These are phyloP conservation scores for Luscinia luscinia DNA, from an alignment of 2,797 vertebrate genomes.

Conservation along the genomic window DNA sequence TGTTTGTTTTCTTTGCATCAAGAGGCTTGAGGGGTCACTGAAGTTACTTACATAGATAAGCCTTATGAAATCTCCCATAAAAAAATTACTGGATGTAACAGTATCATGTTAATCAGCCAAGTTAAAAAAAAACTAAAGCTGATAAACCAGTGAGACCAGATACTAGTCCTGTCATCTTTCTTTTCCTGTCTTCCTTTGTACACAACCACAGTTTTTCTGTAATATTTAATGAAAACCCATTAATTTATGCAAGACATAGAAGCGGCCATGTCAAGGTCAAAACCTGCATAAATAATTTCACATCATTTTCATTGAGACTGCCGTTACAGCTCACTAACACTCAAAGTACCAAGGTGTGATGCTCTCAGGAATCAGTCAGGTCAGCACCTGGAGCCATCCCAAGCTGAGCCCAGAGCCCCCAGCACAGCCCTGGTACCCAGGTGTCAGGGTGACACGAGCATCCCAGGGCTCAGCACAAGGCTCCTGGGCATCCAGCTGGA, in stretches of 20 bases:
- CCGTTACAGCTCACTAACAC: rapidly evolving
- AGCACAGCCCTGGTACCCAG: neutral
- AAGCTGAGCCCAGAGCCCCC: rapidly evolving
- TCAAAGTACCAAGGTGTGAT: rapidly evolving
- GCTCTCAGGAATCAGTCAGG: neutral
- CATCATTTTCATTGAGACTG: too few relatives aligned
- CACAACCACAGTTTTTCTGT: neutral
- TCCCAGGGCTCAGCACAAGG: too few relatives aligned
- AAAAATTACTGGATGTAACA: neutral
- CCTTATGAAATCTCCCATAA: neutral
- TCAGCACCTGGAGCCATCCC: rapidly evolving
- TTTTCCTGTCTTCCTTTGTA: neutral
- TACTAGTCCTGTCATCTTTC: neutral
- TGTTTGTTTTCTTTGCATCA: neutral
- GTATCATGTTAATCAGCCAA: neutral
- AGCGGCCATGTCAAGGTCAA: neutral
- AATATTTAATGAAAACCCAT: neutral
- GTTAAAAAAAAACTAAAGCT: neutral
- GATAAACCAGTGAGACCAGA: neutral
- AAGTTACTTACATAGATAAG: neutral
- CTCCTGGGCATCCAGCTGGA: too few relatives aligned
- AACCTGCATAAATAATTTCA: neutral
- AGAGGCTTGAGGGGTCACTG: neutral
- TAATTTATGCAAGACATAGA: neutral
- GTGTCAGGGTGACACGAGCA: neutral